Base-by-base conservation (phyloP, 2,113 vertebrate genomes). In the Rhynchopsitta pachyrhyncha region DNA sequence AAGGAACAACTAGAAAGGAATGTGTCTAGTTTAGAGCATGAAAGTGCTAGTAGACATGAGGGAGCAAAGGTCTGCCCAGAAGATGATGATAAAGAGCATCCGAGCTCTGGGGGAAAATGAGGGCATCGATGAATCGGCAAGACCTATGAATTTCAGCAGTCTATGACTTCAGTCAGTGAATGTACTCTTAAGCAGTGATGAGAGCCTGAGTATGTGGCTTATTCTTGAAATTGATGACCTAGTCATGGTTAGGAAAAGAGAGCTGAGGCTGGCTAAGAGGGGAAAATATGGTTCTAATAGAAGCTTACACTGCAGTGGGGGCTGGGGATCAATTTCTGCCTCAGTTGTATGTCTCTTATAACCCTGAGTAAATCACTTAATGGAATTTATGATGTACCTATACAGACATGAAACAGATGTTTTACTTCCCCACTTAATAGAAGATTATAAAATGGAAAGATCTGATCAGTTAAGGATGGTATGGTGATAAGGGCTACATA, bases 1-100 rank as follows among this genome's bases (percentile, higher is more conserved):
- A 84, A 63, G 33, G 33, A 75, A 74, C n/a, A 62, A 24, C 27
- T 27, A 18, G 66, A 70, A 84, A 35, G 50, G 15, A 44, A 12
- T 0, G 0, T 20, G n/a, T 2, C 41, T n/a, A 4, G 6, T 27
- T 68, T 17, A 60, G 47, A 85, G 44, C 33, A 11, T 29, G 47
- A 23, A 60, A 60, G 16, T 69, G 25, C 31, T 63, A 37, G 25
- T 11, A 35, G 63, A 20, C 2, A 2, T 9, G 11, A 84, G 37
- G 41, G 28, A 81, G 11, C 8, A n/a, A 84, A 95, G 19, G 14
- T 19, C 9, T 4, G 7, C 33, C n/a, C 42, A 20, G 70, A 19
- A 28, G 35, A 29, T 2, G 18, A 17, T 41, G 55, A 71, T 50
- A 28, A 44, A 62, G 41, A 82, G 7, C 31, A 33, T 41, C 17